A percentile compares a stretch with the other conserved stretches of the same genome.
Evolutionary conservation across 2,888 invertebrate genomes (phyloP).

Genomic region (Celastrina argiolus): DNA sequence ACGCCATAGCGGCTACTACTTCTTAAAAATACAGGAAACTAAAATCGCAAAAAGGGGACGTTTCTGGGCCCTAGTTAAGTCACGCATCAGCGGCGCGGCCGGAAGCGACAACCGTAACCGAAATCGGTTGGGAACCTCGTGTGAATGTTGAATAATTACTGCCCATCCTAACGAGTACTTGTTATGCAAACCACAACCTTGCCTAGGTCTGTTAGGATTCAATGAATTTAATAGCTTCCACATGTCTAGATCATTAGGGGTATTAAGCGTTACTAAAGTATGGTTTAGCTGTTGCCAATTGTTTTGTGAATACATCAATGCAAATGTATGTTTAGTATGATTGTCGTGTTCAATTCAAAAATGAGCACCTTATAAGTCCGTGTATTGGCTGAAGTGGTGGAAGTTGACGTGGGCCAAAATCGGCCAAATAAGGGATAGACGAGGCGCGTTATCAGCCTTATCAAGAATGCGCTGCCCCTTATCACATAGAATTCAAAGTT

Average conservation of each 20-base stretch:
- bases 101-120: not conserved
- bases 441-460: not conserved
- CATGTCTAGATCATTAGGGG: not conserved
- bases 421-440: not conserved
- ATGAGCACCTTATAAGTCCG: not conserved
- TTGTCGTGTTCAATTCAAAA: not conserved
- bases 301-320: not conserved
- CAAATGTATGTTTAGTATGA: not conserved
- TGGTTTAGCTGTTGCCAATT: not conserved
- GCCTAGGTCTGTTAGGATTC: not conserved
- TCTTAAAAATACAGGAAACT: not conserved
- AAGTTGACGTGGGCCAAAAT: not conserved
- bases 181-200: not conserved
- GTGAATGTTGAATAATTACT: conserved; percentile 1
- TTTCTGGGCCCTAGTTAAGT: not conserved
- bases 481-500: too few species aligned
- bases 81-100: not conserved
- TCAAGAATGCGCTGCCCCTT: too few species aligned
- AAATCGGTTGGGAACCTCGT: not conserved
- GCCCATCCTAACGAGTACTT: not conserved
- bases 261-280: not conserved
- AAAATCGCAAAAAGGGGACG: not conserved
- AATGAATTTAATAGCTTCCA: not conserved
- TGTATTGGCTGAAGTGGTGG: not conserved
- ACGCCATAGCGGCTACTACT: too few species aligned